Base-by-base conservation (phyloP, 2,113 vertebrate genomes). In the Chlorodrepanis virens region DNA sequence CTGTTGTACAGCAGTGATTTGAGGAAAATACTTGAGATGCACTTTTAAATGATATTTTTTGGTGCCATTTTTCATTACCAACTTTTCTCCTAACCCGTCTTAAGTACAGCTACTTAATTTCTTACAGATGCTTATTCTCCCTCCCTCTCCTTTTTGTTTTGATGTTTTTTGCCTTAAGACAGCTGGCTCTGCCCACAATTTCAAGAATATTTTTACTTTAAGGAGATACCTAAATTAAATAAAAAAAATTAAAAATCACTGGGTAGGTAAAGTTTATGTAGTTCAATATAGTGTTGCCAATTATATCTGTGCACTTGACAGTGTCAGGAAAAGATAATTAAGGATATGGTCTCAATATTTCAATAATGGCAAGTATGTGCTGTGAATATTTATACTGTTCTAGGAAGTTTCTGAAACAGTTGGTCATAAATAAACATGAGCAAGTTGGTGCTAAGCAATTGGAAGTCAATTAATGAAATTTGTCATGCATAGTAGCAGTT, bases 391-490 rank as follows among this genome's bases (percentile, higher is more conserved):
- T 94, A 92, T 83, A 33, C 37, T 72, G 35, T 89, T 93, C 44
- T 63, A 86, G 82, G 63, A 83, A 91, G 83, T 78, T 95, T 89
- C 71, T 86, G 86, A 82, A 96, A 79, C 90, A 97, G 91, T 95
- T 95, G 83, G 80, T 92, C 70, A 90, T 96, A 96, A 96, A 96
- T 96, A 97, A 96, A 94, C 90, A 95, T 95, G 94, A 96, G 83
- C 67, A 71, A 67, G 54, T 77, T 90, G 44, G 29, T 90, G 64
- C 78, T 94, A 27, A 49, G 56, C 90, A 82, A 74, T 37, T 91
- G 88, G 65, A 94, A 96, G 93, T 95, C 93, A 94, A 52, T 96
- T 95, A 97, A 94, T 87, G 70, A 74, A 83, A 89, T 91, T 83
- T 88, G 52, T 91, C 69, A 56, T 87, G 91, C 71, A 45, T 77